phyloP scores from a whole-genome alignment of 2,797 vertebrate genomes.

The Delichon dasypus region DNA sequence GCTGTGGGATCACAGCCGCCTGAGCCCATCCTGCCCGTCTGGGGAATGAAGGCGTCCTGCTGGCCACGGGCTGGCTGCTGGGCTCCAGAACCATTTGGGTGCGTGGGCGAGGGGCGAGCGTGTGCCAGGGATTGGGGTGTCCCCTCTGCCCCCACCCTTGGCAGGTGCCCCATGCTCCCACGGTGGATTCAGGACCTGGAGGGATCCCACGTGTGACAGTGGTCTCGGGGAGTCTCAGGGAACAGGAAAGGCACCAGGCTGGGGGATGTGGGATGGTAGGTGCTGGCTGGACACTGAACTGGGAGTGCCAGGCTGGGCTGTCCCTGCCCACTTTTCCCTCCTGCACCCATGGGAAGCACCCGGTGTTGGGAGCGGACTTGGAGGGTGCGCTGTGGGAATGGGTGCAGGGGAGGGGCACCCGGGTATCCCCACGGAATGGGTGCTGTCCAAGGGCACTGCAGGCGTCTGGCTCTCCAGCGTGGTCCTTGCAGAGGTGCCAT shows the following conservation, averaged over 20 bases:
- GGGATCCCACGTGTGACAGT: too few relatives aligned
- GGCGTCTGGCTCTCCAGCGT: rapidly evolving
- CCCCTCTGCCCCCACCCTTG: not conserved
- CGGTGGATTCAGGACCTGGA: not conserved
- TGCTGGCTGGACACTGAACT: not conserved
- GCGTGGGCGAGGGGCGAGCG: rapidly evolving
- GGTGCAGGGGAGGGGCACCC: not conserved
- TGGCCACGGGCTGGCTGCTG: rapidly evolving
- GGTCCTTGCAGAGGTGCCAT: not conserved
- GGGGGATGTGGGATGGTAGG: not conserved
- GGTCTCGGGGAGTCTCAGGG: not conserved
- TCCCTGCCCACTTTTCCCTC: not conserved
- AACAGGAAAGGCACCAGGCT: not conserved
- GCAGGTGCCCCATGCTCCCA: rapidly evolving
- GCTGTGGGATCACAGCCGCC: rapidly evolving
- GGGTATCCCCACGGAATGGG: not conserved
- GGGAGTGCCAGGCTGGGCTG: not conserved
- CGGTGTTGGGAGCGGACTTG: not conserved
- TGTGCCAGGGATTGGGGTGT: rapidly evolving
- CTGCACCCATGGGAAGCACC: not conserved
- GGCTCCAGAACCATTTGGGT: rapidly evolving
- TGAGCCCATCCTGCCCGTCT: rapidly evolving
- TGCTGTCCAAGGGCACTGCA: not conserved
- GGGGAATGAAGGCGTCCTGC: not conserved
- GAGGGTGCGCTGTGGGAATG: rapidly evolving